A percentile compares a stretch with the other conserved stretches of the same genome.
Evolutionary conservation across 2,888 invertebrate genomes (phyloP).

Genomic region (Laspeyria flexula): DNA sequence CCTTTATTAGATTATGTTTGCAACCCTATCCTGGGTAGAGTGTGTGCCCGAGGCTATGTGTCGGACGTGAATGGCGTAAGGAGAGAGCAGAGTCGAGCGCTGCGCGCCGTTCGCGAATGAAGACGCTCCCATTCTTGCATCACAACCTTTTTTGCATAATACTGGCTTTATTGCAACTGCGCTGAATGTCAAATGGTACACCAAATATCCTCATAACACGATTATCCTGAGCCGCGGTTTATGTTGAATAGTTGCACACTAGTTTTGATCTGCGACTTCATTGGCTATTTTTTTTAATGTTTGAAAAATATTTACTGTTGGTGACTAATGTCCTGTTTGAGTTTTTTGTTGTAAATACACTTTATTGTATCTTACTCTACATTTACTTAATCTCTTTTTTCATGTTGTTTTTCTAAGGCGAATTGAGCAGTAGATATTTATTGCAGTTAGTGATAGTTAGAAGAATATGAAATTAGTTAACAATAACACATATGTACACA

Average conservation of each 20-base stretch:
- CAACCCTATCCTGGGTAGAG: slow-evolving; percentile 35
- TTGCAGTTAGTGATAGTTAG: no score
- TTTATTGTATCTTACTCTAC: no score
- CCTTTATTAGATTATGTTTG: slow-evolving; percentile 12
- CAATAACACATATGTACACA: no score
- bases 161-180: slow-evolving; percentile 65
- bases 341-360: no score
- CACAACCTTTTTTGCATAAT: slow-evolving; percentile 73
- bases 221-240: neutral
- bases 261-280: neutral
- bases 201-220: slow-evolving; percentile 42
- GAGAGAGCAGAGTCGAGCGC: slow-evolving; percentile 30
- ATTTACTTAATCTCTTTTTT: no score
- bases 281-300: no score
- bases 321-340: no score
- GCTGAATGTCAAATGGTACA: slow-evolving; percentile 74
- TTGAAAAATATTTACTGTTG: no score
- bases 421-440: no score
- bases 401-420: no score
- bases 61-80: slow-evolving; percentile 62
- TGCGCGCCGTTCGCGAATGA: slow-evolving; percentile 49
- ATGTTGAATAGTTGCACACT: no score
- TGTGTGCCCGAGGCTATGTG: slow-evolving; percentile 52
- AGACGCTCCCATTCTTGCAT: slow-evolving; percentile 58
- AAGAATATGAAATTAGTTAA: no score